These are phyloP conservation scores for Pteropus rufus DNA, from an alignment of 2,797 vertebrate genomes.

Conservation along the genomic window DNA sequence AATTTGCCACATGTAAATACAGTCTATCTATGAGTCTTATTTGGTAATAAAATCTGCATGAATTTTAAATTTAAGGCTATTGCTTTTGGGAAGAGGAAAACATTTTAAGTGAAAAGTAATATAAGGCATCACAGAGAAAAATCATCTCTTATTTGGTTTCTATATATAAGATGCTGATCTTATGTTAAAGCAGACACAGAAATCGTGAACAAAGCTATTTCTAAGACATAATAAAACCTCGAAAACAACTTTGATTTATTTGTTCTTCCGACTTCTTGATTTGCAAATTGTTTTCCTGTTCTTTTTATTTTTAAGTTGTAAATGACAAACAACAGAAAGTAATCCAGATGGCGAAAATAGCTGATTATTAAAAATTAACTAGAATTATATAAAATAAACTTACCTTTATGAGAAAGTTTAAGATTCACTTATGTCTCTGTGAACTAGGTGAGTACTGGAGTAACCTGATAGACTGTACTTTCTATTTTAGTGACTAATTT, in stretches of 20 bases:
- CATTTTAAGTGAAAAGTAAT: neutral
- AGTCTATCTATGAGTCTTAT: neutral
- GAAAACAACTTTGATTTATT: conserved; percentile 25
- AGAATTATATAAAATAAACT: neutral
- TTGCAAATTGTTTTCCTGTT: neutral
- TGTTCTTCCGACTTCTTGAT: conserved; percentile 45
- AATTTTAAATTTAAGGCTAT: conserved; percentile 21
- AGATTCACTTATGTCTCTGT: neutral
- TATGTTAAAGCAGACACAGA: conserved; percentile 54
- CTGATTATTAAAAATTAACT: conserved; percentile 11
- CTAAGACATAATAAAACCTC: conserved; percentile 43
- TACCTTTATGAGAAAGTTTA: neutral
- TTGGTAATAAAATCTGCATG: conserved; percentile 26
- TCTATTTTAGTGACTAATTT: conserved; percentile 3
- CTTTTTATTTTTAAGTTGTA: neutral
- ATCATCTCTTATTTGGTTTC: conserved; percentile 43
- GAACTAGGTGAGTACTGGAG: neutral
- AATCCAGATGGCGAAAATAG: neutral
- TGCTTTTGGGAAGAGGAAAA: conserved; percentile 1
- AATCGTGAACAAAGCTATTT: conserved; percentile 47
- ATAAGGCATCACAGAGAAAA: conserved; percentile 35
- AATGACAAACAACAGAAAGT: neutral
- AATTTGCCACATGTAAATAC: neutral
- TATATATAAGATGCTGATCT: conserved; percentile 39
- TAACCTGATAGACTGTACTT: neutral